Evolutionary conservation across 2,113 vertebrate species (phyloP).

Genomic region (Hiodon alosoides): DNA sequence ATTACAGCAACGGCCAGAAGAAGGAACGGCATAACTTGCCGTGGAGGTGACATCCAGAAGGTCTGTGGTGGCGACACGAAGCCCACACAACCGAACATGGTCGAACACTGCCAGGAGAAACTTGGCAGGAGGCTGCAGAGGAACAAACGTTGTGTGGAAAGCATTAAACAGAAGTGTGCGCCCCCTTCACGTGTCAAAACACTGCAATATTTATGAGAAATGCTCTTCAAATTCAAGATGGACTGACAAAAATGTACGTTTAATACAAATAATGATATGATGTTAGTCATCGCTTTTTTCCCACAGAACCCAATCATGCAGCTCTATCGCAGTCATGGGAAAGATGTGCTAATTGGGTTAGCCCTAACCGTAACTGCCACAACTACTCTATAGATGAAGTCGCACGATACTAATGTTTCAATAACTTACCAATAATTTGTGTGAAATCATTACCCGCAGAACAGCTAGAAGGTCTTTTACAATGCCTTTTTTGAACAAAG

Average conservation of each 20-base stretch:
- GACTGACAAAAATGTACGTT: no score
- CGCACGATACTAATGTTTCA: not conserved
- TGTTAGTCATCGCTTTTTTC: no score
- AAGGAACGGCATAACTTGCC: slow-evolving; percentile 54
- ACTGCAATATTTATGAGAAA: not conserved
- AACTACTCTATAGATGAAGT: no score
- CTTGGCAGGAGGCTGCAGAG: slow-evolving; percentile 67
- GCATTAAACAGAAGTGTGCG: not conserved
- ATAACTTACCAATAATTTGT: slow-evolving; percentile 72
- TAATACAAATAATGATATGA: no score
- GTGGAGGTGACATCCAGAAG: slow-evolving; percentile 71
- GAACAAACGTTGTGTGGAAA: slow-evolving; percentile 30
- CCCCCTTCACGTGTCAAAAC: not conserved
- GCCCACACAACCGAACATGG: slow-evolving; percentile 62
- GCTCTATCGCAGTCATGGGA: no score
- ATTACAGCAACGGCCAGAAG: not conserved
- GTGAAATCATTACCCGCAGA: slow-evolving; percentile 54
- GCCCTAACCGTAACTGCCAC: no score
- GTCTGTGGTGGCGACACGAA: slow-evolving; percentile 55
- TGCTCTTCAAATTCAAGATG: not conserved
- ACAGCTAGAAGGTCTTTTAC: slow-evolving; percentile 72
- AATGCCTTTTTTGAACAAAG: slow-evolving; percentile 64
- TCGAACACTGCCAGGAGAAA: slow-evolving; percentile 76
- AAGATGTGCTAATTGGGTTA: no score
- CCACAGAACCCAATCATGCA: no score